These are phyloP conservation scores for Phyllotreta striolata DNA, from an alignment of 2,888 invertebrate species.

Conservation along the genomic window DNA sequence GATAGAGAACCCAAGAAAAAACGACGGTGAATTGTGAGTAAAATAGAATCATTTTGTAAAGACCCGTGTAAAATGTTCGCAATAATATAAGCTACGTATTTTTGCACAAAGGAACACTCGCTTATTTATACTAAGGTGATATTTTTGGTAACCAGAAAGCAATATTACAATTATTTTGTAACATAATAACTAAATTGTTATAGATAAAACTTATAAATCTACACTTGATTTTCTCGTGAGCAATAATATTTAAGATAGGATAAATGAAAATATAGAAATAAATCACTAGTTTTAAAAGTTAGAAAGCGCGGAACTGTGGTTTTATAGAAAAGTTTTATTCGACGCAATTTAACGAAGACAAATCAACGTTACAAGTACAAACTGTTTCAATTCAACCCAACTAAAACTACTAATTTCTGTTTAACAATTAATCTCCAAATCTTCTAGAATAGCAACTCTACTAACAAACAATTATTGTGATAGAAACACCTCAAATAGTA, in stretches of 20 bases:
- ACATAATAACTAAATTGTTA: conserved; percentile 47
- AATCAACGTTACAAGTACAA: conserved; percentile 26
- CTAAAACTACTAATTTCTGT: too few species aligned
- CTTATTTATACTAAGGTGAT: conserved; percentile 57
- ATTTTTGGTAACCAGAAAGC: conserved; percentile 62
- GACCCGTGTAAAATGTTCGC: conserved; percentile 50
- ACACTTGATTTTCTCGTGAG: conserved; percentile 51
- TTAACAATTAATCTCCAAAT: not conserved
- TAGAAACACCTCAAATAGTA: conserved; percentile 2
- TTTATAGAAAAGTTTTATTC: conserved; percentile 33
- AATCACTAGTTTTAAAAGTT: conserved; percentile 44
- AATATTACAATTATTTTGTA: conserved; percentile 57
- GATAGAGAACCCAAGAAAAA: not conserved
- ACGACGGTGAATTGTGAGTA: not conserved
- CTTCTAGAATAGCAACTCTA: not conserved
- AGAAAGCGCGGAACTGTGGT: conserved; percentile 26
- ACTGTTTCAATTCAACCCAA: conserved; percentile 4
- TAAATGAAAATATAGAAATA: conserved; percentile 46
- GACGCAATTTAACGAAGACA: conserved; percentile 31
- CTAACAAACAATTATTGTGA: conserved; percentile 6
- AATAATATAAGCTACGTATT: conserved; percentile 58
- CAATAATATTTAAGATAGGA: conserved; percentile 54
- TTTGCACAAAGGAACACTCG: conserved; percentile 57
- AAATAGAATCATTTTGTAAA: conserved; percentile 16
- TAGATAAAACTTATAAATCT: conserved; percentile 38